Evolutionary conservation across 2,888 invertebrate genomes (phyloP).

Genomic region (Arrhopalites spinosus): DNA sequence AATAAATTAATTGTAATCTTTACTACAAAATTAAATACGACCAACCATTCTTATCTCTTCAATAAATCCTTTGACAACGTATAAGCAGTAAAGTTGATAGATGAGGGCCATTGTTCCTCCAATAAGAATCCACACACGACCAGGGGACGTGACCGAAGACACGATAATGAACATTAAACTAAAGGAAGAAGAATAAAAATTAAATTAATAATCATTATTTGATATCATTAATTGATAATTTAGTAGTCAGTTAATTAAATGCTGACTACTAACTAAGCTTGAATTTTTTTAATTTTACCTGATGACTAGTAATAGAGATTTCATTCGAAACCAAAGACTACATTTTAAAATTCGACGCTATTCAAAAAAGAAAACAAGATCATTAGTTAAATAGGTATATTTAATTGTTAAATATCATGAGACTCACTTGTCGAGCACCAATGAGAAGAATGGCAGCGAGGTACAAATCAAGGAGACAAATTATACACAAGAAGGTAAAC

Average conservation of each 20-base stretch:
- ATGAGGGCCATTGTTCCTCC: background rate
- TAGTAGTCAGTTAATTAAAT: too few relatives aligned
- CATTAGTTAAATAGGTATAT: background rate
- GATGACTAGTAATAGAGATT: background rate
- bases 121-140: conserved; percentile 15
- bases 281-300: too few relatives aligned
- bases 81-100: conserved; percentile 18
- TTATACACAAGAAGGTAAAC: conserved; percentile 17
- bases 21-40: too few relatives aligned
- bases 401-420: background rate
- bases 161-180: conserved; percentile 27
- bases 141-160: conserved; percentile 12
- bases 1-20: too few relatives aligned
- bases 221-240: too few relatives aligned
- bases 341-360: conserved; percentile 18
- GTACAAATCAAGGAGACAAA: conserved; percentile 14
- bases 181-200: too few relatives aligned
- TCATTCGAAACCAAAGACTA: conserved; percentile 23
- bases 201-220: too few relatives aligned
- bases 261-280: too few relatives aligned
- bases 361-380: background rate
- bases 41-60: conserved; percentile 21
- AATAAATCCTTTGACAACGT: conserved; percentile 14
- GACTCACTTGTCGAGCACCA: conserved; percentile 12
- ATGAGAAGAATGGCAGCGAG: conserved; percentile 24